Conservation (phyloP, 1,140 invertebrate species). For the Drosophila grimshawi region DNA sequence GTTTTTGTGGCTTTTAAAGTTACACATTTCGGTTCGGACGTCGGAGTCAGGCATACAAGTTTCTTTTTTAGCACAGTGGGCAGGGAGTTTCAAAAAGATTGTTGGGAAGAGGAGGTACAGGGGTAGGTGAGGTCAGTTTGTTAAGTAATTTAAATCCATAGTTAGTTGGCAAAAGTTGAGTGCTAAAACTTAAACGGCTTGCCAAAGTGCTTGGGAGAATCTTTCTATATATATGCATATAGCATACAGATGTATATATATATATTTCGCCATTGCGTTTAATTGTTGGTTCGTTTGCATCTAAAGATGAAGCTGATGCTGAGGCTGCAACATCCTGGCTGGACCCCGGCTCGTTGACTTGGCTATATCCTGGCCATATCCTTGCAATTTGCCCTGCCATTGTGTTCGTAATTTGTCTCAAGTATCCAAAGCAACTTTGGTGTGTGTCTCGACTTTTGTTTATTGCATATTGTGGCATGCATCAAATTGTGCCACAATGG, state of each 20-base stretch:
- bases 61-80: neutral
- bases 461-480: conserved; percentile 13
- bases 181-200: conserved; percentile 71
- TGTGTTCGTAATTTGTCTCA: conserved; percentile 75
- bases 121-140: conserved; percentile 11
- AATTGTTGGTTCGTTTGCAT: conserved; percentile 62
- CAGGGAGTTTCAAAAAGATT: neutral
- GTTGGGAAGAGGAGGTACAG: neutral
- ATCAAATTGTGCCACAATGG: neutral
- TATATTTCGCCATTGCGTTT: conserved; percentile 52
- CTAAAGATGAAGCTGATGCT: neutral
- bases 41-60: conserved; percentile 7
- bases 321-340: conserved; percentile 5
- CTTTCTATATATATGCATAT: neutral
- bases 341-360: neutral
- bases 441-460: neutral
- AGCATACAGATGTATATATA: neutral
- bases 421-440: conserved; percentile 50
- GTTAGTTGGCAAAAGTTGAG: conserved; percentile 68
- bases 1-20: conserved; percentile 67
- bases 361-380: conserved; percentile 25
- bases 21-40: conserved; percentile 30
- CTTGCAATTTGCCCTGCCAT: conserved; percentile 52
- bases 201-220: conserved; percentile 24
- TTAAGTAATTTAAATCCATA: conserved; percentile 75